These are phyloP conservation scores for Eleutherodactylus coqui DNA, from an alignment of 2,797 vertebrate genomes.

Conservation along the genomic window DNA sequence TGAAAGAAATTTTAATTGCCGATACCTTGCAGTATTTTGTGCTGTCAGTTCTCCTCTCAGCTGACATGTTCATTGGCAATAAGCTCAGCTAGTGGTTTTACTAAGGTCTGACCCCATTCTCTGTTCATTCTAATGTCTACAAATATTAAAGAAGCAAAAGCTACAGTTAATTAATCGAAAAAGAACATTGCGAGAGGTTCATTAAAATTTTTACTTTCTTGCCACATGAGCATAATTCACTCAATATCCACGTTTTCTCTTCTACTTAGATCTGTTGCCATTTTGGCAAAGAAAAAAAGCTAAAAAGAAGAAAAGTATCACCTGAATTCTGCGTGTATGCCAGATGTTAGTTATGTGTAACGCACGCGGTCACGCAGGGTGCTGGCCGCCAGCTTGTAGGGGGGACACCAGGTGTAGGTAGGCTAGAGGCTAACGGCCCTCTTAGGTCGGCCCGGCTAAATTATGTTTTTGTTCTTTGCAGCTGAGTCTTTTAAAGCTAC, in stretches of 20 bases:
- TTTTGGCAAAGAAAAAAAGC: not conserved
- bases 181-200: constrained; percentile 1
- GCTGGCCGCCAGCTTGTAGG: too few species aligned
- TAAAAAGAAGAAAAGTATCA: not conserved
- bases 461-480: too few species aligned
- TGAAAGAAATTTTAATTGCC: not conserved
- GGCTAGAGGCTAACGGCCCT: too few species aligned
- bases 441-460: too few species aligned
- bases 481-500: too few species aligned
- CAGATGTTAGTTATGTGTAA: too few species aligned
- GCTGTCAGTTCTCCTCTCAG: not conserved
- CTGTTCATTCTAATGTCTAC: not conserved
- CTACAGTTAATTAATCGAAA: constrained; percentile 9
- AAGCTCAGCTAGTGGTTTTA: not conserved
- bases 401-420: too few species aligned
- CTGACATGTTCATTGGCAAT: not conserved
- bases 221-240: not conserved
- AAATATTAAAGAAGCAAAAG: not conserved
- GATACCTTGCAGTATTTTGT: not conserved
- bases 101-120: not conserved
- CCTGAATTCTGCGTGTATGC: not conserved
- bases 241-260: too few species aligned
- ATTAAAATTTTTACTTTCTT: not conserved
- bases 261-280: not conserved
- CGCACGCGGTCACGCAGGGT: too few species aligned